Evolutionary conservation across 2,797 vertebrate genomes (phyloP), one percentile per base, ranked within the genome.

Genomic region (Sebastes nivosus): DNA sequence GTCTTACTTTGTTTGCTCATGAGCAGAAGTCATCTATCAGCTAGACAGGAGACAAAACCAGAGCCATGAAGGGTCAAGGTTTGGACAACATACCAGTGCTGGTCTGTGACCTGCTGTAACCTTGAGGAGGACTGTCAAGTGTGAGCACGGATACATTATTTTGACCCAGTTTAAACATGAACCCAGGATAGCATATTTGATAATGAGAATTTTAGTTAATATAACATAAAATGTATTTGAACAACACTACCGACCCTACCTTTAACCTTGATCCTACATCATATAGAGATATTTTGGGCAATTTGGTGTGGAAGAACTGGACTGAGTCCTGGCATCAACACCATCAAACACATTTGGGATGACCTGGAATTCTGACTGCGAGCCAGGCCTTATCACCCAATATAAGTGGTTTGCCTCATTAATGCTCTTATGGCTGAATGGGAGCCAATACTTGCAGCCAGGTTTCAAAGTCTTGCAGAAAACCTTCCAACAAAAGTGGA

Each of bases 21-120:
- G 76, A 80, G 29, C 69, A 50, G 58, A 66, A 65, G 63, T 78
- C 64, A 75, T 88, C 81, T 6, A 80, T 89, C 70, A 85, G 50
- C 42, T 3, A 8, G 67, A 58, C 67, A 72, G 55, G 55, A 75
- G 46, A 72, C 22, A 36, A 46, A 64, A 67, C 42, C n/a, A 66
- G 24, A 80, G 77, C 25, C 20, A 18, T 32, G 4, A 20, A 64
- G 68, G 80, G 75, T 91, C 77, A 84, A 88, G 84, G 86, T 57
- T 79, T 66, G 32, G 72, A 27, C 65, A 55, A 60, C 46, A 64
- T 36, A n/a, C 42, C 20, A 36, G 24, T 18, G 76, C 63, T 64
- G 46, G 38, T 22, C 52, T 42, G 24, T 69, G 81, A 69, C 75
- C 82, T 55, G 8, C 0, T 2, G 3, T 52, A 34, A 79, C 52